Percentiles rank a stretch among this genome's conserved stretches.
These are phyloP conservation scores for Furcula furcula DNA, from an alignment of 2,888 invertebrate genomes.

Conservation along the genomic window DNA sequence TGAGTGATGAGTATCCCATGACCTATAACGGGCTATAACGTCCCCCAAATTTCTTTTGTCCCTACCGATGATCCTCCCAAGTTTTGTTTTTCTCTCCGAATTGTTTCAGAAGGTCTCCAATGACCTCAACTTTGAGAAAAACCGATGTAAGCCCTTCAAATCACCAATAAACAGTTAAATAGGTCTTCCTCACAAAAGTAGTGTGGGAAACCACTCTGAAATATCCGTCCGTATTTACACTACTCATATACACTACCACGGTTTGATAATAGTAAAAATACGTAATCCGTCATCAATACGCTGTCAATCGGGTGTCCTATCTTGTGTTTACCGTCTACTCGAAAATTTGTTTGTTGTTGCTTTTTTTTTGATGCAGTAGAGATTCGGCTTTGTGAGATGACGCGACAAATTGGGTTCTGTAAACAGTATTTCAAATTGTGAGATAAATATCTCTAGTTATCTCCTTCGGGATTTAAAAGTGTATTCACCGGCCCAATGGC, in stretches of 20 bases:
- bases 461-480: not conserved
- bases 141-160: too few species aligned
- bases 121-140: too few species aligned
- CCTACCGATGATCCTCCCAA: too few species aligned
- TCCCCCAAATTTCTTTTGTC: too few species aligned
- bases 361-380: conserved; percentile 2
- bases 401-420: conserved; percentile 13
- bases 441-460: conserved; percentile 2
- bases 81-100: too few species aligned
- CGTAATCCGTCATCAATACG: conserved; percentile 44
- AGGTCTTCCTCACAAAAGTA: conserved; percentile 13
- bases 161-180: not conserved
- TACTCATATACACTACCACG: conserved; percentile 22
- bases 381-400: conserved; percentile 10
- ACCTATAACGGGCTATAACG: too few species aligned
- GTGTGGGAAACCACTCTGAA: conserved; percentile 31
- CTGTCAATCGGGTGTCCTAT: conserved; percentile 47
- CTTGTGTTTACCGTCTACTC: conserved; percentile 34
- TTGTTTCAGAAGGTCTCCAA: too few species aligned
- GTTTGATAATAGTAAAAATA: conserved; percentile 41
- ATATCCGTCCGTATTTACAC: conserved; percentile 25
- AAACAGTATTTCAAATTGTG: not conserved
- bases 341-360: conserved; percentile 23
- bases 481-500: too few species aligned
- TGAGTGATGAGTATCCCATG: too few species aligned